A percentile compares a stretch with the other conserved stretches of the same genome.
Conservation (phyloP, 1,140 invertebrate genomes). For the Chrysopa pallens region DNA sequence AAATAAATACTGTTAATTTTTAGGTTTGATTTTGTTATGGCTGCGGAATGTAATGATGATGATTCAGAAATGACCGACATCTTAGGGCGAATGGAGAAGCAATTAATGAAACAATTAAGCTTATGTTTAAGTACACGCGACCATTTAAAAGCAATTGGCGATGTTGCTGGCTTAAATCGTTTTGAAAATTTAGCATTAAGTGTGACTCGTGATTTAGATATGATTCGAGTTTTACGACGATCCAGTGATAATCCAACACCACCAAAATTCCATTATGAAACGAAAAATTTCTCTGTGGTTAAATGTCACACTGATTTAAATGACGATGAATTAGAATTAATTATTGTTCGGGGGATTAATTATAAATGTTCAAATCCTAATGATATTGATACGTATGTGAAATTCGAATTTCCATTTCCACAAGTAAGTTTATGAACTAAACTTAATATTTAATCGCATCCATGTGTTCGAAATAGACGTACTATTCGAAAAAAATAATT, state of each 20-base stretch:
- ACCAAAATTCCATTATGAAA: constrained; percentile 90
- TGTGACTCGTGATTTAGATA: constrained; percentile 77
- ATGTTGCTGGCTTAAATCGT: constrained; percentile 72
- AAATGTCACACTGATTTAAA: constrained; percentile 86
- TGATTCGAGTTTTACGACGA: constrained; percentile 53
- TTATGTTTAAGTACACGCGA: constrained; percentile 72
- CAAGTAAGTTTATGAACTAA: constrained; percentile 39
- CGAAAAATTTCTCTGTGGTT: constrained; percentile 70
- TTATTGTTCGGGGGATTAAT: constrained; percentile 71
- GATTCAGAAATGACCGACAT: constrained; percentile 30
- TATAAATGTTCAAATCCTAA: constrained; percentile 70
- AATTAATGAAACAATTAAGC: constrained; percentile 67
- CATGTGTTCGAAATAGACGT: too few species aligned
- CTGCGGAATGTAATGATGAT: constrained; percentile 48
- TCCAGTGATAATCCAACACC: constrained; percentile 36
- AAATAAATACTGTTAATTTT: too few species aligned
- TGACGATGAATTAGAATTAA: constrained; percentile 79
- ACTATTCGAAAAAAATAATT: too few species aligned
- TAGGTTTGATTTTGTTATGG: constrained; percentile 53
- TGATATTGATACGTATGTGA: constrained; percentile 87
- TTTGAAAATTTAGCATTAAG: constrained; percentile 69
- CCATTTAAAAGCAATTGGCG: constrained; percentile 84
- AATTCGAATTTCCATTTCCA: constrained; percentile 84
- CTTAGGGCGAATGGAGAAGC: constrained; percentile 47
- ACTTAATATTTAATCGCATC: too few species aligned